Percentiles rank a stretch among this genome's conserved stretches.
Evolutionary conservation across 2,113 vertebrate genomes (phyloP).

Genomic region (Monarcha castaneiventris): DNA sequence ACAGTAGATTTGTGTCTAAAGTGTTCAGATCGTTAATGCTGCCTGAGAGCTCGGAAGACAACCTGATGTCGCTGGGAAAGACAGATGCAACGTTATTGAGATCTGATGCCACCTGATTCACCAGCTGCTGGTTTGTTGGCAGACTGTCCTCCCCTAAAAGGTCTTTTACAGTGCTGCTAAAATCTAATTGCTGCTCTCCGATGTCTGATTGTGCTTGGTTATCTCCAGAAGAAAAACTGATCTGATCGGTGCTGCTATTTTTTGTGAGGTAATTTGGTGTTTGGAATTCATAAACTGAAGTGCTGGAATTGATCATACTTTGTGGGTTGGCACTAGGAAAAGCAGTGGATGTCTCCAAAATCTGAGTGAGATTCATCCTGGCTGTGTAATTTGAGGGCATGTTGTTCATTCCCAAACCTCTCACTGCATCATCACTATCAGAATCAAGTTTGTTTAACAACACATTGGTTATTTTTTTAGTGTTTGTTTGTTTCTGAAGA

Average conservation of each 20-base stretch:
- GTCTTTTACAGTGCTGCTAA: slow-evolving; percentile 88
- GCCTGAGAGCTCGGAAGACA: slow-evolving; percentile 92
- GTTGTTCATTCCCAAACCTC: slow-evolving; percentile 90
- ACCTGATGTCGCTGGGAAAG: slow-evolving; percentile 89
- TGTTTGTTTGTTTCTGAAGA: slow-evolving; percentile 81
- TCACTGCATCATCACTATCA: slow-evolving; percentile 83
- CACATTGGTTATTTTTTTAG: slow-evolving; percentile 87
- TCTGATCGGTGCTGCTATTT: slow-evolving; percentile 83
- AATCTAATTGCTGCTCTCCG: slow-evolving; percentile 86
- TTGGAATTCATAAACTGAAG: slow-evolving; percentile 86
- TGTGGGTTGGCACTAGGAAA: slow-evolving; percentile 84
- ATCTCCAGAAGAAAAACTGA: slow-evolving; percentile 82
- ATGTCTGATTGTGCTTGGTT: slow-evolving; percentile 88
- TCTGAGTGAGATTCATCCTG: slow-evolving; percentile 98
- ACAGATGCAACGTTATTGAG: slow-evolving; percentile 77
- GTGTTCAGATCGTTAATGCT: slow-evolving; percentile 96
- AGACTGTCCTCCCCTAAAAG: slow-evolving; percentile 84
- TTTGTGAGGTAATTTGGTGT: slow-evolving; percentile 90
- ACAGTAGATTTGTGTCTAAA: slow-evolving; percentile 94
- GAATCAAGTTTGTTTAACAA: slow-evolving; percentile 93
- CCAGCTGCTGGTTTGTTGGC: slow-evolving; percentile 80
- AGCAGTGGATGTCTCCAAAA: slow-evolving; percentile 85
- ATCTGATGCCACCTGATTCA: slow-evolving; percentile 85
- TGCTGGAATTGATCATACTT: slow-evolving; percentile 82
- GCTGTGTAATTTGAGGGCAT: slow-evolving; percentile 93